Evolutionary conservation across 2,888 invertebrate genomes (phyloP).

Genomic region (Tetragonula carbonaria): DNA sequence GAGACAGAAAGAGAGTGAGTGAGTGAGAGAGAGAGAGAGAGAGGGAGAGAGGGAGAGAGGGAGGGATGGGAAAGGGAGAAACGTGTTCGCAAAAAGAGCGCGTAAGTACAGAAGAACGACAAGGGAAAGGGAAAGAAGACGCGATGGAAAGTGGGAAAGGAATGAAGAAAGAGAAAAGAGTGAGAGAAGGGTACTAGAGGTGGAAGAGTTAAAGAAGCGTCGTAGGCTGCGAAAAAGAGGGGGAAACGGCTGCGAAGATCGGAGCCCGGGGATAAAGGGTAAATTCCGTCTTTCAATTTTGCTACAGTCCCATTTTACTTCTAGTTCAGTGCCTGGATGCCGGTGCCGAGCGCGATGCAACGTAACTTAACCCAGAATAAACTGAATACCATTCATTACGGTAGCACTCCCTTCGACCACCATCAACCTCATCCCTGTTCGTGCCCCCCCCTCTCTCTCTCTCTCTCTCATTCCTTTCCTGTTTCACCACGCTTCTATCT

Average conservation of each 20-base stretch:
- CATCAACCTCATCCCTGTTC: slow-evolving; percentile 28
- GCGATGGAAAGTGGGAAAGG: neutral
- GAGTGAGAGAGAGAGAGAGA: no score
- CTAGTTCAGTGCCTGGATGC: slow-evolving; percentile 69
- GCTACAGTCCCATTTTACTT: slow-evolving; percentile 73
- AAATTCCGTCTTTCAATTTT: slow-evolving; percentile 77
- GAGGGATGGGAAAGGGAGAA: neutral
- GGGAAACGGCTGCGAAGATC: slow-evolving; percentile 51
- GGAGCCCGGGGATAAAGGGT: slow-evolving; percentile 66
- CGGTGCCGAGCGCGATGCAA: slow-evolving; percentile 43
- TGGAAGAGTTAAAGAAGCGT: slow-evolving; percentile 17
- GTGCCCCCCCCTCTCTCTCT: neutral
- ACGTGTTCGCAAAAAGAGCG: slow-evolving; percentile 4
- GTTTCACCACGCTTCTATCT: slow-evolving; percentile 21
- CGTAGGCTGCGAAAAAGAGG: slow-evolving; percentile 44
- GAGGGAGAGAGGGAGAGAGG: no score
- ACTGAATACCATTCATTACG: slow-evolving; percentile 81
- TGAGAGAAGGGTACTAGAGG: neutral
- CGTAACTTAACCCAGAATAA: slow-evolving; percentile 76
- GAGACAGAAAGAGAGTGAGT: neutral
- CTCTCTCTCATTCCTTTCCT: slow-evolving; percentile 37
- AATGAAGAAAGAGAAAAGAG: neutral
- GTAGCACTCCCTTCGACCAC: slow-evolving; percentile 68
- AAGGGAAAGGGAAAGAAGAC: neutral
- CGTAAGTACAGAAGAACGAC: neutral